Evolutionary conservation across 2,797 vertebrate species (phyloP).

Genomic region (Semaprochilodus insignis): DNA sequence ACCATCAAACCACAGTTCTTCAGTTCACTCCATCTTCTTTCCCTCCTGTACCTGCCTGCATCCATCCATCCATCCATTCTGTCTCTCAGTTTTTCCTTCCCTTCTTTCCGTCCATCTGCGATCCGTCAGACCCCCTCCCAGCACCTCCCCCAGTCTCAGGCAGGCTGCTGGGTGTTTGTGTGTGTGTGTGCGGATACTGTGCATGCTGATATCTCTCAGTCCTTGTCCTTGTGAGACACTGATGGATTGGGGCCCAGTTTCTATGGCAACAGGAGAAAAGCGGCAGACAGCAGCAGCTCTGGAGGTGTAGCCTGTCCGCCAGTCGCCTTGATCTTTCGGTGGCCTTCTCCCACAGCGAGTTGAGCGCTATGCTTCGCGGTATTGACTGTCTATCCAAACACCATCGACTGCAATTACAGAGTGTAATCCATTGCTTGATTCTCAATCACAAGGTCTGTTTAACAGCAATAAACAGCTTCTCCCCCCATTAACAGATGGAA

Average conservation of each 20-base stretch:
- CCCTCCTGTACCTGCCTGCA: not conserved
- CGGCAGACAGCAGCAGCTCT: constrained; percentile 36
- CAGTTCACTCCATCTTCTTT: not conserved
- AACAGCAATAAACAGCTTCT: not conserved
- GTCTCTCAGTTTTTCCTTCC: not conserved
- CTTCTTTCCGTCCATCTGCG: not conserved
- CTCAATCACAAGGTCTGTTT: not conserved
- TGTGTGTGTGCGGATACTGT: constrained; percentile 5
- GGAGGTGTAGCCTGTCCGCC: constrained; percentile 12
- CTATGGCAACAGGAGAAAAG: constrained; percentile 59
- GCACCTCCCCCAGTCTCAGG: not conserved
- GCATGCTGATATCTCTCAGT: constrained; percentile 27
- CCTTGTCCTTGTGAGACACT: constrained; percentile 49
- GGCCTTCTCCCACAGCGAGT: constrained; percentile 23
- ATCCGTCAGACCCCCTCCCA: not conserved
- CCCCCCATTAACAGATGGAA: not conserved
- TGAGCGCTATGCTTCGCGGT: not conserved
- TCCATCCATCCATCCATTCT: not conserved
- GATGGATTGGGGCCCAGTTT: constrained; percentile 56
- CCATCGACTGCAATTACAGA: not conserved
- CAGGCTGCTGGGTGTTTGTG: constrained; percentile 11
- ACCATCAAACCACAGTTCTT: not conserved
- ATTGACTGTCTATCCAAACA: not conserved
- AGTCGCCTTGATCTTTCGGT: constrained; percentile 43
- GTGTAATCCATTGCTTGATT: not conserved